These are phyloP conservation scores for Euspilapteryx auroguttella DNA, from an alignment of 2,888 invertebrate genomes.

Conservation along the genomic window DNA sequence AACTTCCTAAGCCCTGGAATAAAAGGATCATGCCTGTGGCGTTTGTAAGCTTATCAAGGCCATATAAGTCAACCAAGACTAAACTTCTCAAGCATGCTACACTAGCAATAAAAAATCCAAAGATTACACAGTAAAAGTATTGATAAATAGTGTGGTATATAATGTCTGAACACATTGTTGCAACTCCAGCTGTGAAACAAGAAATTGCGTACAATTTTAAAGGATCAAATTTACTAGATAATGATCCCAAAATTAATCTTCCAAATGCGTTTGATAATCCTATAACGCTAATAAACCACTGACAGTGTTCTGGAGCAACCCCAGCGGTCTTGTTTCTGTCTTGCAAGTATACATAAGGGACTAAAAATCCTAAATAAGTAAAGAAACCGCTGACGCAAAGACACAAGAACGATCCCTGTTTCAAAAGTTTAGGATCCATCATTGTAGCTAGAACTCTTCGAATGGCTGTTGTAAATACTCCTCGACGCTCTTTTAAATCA, in stretches of 20 bases:
- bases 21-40: constrained; percentile 38
- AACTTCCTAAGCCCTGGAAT: constrained; percentile 37
- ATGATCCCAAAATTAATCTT: constrained; percentile 21
- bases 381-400: constrained; percentile 26
- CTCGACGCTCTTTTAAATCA: constrained; percentile 32
- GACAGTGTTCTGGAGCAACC: constrained; percentile 21
- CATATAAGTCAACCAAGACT: constrained; percentile 33
- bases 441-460: constrained; percentile 44
- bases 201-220: constrained; percentile 16
- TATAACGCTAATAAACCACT: constrained; percentile 33
- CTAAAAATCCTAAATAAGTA: constrained; percentile 29
- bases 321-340: constrained; percentile 26
- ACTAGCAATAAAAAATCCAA: constrained; percentile 29
- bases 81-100: constrained; percentile 28
- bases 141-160: constrained; percentile 30
- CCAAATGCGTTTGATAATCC: constrained; percentile 31
- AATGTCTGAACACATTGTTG: constrained; percentile 24
- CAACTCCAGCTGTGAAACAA: constrained; percentile 20
- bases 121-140: constrained; percentile 25
- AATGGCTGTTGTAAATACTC: constrained; percentile 36
- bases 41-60: constrained; percentile 43
- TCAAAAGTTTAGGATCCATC: constrained; percentile 37
- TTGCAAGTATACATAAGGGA: constrained; percentile 36
- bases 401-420: constrained; percentile 24
- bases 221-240: constrained; percentile 28